phyloP scores from a whole-genome alignment of 2,797 vertebrate species.

The Luscinia luscinia region DNA sequence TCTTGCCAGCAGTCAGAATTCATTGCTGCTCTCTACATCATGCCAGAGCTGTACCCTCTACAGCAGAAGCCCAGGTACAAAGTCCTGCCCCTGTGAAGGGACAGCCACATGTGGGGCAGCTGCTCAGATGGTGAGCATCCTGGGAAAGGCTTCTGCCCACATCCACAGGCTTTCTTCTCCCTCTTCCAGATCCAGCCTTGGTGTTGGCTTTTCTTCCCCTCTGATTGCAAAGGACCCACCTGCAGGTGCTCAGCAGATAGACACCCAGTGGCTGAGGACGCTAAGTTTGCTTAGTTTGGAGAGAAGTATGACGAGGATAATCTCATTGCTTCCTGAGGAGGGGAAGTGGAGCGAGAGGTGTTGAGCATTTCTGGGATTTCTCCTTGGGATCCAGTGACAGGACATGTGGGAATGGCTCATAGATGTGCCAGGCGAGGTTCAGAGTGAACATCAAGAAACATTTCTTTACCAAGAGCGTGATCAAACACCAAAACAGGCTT shows the following conservation, averaged over 20 bases:
- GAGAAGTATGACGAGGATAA: not conserved
- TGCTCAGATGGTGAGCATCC: not conserved
- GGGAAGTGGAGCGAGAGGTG: not conserved
- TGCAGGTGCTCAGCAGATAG: not conserved
- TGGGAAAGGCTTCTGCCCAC: not conserved
- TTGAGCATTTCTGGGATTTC: not conserved
- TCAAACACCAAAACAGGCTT: not conserved
- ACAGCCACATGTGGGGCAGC: not conserved
- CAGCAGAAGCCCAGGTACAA: not conserved
- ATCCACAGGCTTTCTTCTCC: not conserved
- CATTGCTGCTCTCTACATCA: not conserved
- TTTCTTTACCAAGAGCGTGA: not conserved
- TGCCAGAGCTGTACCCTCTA: accelerated
- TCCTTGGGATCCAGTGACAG: not conserved
- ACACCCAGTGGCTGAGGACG: not conserved
- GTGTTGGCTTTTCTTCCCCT: not conserved
- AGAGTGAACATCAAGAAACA: not conserved
- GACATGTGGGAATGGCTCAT: not conserved
- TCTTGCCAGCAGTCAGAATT: not conserved
- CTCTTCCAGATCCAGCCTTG: not conserved
- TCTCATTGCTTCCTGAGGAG: not conserved
- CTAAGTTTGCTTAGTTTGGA: not conserved
- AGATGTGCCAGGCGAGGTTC: not conserved
- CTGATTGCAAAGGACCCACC: not conserved
- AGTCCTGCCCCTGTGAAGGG: not conserved